A percentile compares a stretch with the other conserved stretches of the same genome.
phyloP scores from a whole-genome alignment of 1,140 invertebrate genomes.

The Drosophila micromelanica region DNA sequence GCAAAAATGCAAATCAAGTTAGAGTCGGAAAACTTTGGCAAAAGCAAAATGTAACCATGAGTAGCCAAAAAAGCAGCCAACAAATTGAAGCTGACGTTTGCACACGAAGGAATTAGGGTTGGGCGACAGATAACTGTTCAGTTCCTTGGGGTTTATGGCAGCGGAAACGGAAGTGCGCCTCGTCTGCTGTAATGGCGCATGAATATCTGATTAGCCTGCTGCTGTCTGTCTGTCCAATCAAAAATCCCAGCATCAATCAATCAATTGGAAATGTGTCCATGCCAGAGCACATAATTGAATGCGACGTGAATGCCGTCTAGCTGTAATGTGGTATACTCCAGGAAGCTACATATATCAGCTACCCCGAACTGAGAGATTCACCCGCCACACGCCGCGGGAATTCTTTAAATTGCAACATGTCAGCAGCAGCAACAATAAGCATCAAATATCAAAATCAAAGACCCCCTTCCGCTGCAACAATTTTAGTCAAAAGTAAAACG shows the following conservation, averaged over 20 bases:
- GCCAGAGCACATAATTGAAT: constrained; percentile 49
- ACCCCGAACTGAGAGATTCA: too few relatives aligned
- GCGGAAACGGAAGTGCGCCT: constrained; percentile 31
- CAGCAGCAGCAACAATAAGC: constrained; percentile 10
- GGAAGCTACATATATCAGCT: background rate
- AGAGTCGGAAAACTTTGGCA: constrained; percentile 2
- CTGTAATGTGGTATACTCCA: background rate
- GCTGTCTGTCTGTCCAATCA: constrained; percentile 63
- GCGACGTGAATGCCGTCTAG: constrained; percentile 9
- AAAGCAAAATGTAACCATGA: constrained; percentile 46
- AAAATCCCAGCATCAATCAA: constrained; percentile 67
- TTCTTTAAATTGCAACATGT: constrained; percentile 11
- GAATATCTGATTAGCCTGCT: constrained; percentile 73
- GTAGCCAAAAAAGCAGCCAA: constrained; percentile 47
- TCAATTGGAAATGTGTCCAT: constrained; percentile 65
- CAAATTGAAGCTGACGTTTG: constrained; percentile 68
- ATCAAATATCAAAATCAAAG: background rate
- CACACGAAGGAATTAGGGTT: constrained; percentile 17
- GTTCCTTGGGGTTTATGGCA: background rate
- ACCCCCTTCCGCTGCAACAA: too few relatives aligned
- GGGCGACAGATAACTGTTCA: background rate
- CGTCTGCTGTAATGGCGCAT: constrained; percentile 64
- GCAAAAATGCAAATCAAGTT: constrained; percentile 50
- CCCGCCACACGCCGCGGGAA: background rate
- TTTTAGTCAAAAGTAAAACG: too few relatives aligned